Evolutionary conservation across 2,888 invertebrate genomes (phyloP).

Genomic region (Drosophila rubida): DNA sequence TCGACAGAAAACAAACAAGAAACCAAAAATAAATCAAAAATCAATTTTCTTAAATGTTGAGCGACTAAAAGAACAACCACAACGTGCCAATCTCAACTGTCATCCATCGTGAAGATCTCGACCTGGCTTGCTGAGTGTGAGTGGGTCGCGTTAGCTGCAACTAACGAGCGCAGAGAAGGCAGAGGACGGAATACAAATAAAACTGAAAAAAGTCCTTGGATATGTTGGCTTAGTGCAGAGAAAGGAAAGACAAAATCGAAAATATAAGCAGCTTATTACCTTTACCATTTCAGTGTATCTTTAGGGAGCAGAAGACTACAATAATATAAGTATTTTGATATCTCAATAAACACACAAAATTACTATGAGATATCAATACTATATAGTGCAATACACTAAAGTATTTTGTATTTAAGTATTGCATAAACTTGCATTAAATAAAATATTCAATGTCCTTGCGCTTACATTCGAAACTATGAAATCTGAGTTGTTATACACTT

Average conservation of each 20-base stretch:
- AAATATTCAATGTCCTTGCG: background rate
- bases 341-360: too few relatives aligned
- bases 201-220: background rate
- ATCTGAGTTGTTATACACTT: background rate
- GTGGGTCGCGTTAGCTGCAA: slow-evolving; percentile 24
- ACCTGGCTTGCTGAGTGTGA: slow-evolving; percentile 26
- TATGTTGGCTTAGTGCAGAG: background rate
- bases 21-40: slow-evolving; percentile 69
- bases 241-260: too few relatives aligned
- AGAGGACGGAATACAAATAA: background rate
- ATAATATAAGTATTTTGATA: too few relatives aligned
- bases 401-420: too few relatives aligned
- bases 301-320: too few relatives aligned
- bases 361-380: too few relatives aligned
- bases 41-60: slow-evolving; percentile 65
- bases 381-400: too few relatives aligned
- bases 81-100: slow-evolving; percentile 48
- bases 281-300: too few relatives aligned
- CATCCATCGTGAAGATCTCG: slow-evolving; percentile 48
- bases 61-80: slow-evolving; percentile 51
- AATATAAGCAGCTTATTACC: too few relatives aligned
- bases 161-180: slow-evolving; percentile 25
- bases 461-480: background rate
- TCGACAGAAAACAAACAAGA: slow-evolving; percentile 10
- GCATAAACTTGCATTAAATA: background rate